These are phyloP conservation scores for Zygothrica quintamaculata DNA, from an alignment of 2,888 invertebrate genomes.

Conservation along the genomic window DNA sequence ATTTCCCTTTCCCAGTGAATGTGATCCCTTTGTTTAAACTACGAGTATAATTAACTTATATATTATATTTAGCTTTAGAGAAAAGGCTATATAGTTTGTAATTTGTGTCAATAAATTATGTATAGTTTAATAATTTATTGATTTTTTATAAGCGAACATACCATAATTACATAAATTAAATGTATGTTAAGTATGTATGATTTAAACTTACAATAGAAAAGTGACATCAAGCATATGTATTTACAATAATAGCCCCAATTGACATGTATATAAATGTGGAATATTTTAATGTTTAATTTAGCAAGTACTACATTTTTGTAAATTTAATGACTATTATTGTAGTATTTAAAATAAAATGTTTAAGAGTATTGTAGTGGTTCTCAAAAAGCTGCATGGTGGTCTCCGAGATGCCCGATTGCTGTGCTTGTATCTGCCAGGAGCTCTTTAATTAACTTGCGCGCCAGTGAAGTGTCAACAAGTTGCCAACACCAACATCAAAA, in stretches of 20 bases:
- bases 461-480: slow-evolving; percentile 84
- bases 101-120: too few relatives aligned
- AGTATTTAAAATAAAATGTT: slow-evolving; percentile 20
- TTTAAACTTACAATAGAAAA: too few relatives aligned
- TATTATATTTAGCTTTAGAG: too few relatives aligned
- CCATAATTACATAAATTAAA: too few relatives aligned
- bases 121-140: too few relatives aligned
- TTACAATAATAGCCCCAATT: slow-evolving; percentile 9
- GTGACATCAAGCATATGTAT: too few relatives aligned
- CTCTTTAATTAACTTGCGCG: slow-evolving; percentile 83
- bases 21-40: too few relatives aligned
- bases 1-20: not conserved
- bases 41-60: too few relatives aligned
- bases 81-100: too few relatives aligned
- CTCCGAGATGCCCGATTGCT: slow-evolving; percentile 18
- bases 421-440: slow-evolving; percentile 16
- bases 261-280: slow-evolving; percentile 17
- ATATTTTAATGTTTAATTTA: slow-evolving; percentile 7
- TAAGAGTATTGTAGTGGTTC: slow-evolving; percentile 17
- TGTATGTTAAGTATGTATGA: too few relatives aligned
- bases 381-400: slow-evolving; percentile 47
- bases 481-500: slow-evolving; percentile 61
- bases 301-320: not conserved
- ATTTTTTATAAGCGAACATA: too few relatives aligned
- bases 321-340: not conserved